Base-by-base conservation (phyloP, 2,888 invertebrate species). In the Esperia sulphurella region DNA sequence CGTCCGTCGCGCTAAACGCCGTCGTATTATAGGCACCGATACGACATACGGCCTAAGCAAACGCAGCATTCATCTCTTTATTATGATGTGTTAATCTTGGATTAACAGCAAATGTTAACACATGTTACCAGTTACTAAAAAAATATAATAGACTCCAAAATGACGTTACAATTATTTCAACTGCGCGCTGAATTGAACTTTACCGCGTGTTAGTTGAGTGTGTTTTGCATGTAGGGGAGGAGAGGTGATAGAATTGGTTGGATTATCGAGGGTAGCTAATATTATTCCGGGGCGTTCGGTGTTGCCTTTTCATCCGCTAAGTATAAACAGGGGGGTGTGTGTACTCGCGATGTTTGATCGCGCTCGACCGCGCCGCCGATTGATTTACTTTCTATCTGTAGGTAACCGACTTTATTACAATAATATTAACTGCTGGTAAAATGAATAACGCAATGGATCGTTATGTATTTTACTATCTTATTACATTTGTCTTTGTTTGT, bases 21-120 rank as follows among this genome's bases (percentile, higher is more conserved):
- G 73, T 78, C 79, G 75, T 81, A 87, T 84, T n/a, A n/a, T n/a
- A n/a, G 68, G 70, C 63, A 5, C 21, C 21, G 21, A 21, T 6
- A 10, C 75, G 84, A 83, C 88, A 89, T 78, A 87, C 80, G 88
- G 84, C 60, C 75, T 82, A 72, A 88, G 85, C 80, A 88, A 89
- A 88, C 87, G 71, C 71, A 71, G 76, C 66, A 83, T 85, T 88
- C 88, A 89, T 88, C 83, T 83, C 87, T 87, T 88, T 88, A 86
- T 89, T 89, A 89, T 88, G 85, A 88, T 83, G 88, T 88, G 89
- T 87, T 88, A 88, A 88, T 87, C 84, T 87, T 59, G 82, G 87
- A 87, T 89, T 89, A 89, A 82, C 86, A 83, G 83, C 85, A 87
- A 89, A 89, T 88, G 87, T 89, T 88, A 88, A 89, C 89, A 88